Evolutionary conservation across 2,113 vertebrate species (phyloP).

Genomic region (Rhagologus leucostigma): DNA sequence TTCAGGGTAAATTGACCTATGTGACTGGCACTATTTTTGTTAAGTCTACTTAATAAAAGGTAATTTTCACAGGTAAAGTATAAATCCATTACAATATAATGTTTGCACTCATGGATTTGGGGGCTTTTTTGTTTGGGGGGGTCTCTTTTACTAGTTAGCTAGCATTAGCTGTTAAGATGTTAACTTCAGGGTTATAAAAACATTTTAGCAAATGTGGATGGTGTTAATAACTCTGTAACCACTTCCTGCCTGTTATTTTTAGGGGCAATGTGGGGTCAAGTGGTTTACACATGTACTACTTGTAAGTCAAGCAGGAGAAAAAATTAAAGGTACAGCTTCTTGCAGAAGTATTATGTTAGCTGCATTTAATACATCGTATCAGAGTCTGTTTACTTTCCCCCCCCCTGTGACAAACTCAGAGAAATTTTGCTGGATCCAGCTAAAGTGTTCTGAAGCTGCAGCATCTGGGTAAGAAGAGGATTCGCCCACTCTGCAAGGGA

Average conservation of each 20-base stretch:
- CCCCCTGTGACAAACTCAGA: neutral
- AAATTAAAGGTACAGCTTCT: neutral
- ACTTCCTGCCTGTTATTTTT: constrained; percentile 31
- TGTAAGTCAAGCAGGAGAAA: neutral
- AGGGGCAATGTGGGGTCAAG: neutral
- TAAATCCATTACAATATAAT: neutral
- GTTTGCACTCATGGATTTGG: neutral
- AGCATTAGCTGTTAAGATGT: neutral
- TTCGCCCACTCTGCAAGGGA: neutral
- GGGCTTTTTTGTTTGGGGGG: neutral
- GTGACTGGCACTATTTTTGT: neutral
- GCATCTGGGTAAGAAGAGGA: neutral
- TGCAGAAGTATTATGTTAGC: neutral
- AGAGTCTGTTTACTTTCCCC: neutral
- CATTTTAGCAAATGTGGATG: neutral
- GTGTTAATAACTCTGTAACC: neutral
- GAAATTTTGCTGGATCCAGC: neutral
- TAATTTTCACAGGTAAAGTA: neutral
- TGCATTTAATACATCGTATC: neutral
- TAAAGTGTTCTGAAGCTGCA: neutral
- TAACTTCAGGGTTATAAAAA: neutral
- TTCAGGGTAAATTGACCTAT: neutral
- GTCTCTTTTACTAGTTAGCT: neutral
- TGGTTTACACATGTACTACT: neutral
- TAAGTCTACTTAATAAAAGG: neutral